Base-by-base conservation (phyloP, 2,797 vertebrate genomes). In the Siniperca undulata region DNA sequence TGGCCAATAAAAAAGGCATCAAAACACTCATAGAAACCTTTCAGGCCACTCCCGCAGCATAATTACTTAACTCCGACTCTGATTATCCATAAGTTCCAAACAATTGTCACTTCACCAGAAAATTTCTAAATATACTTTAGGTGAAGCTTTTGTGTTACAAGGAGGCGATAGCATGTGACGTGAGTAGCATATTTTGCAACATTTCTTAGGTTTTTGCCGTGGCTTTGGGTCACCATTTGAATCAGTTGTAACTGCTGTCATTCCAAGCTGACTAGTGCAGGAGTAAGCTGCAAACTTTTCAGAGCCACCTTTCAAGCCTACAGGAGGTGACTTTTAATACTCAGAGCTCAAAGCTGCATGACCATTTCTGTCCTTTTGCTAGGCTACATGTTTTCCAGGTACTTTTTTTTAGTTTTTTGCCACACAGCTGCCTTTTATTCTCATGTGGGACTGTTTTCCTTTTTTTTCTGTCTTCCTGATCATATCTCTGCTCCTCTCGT, bases 391-490 rank as follows among this genome's bases (percentile, higher is more conserved):
- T 52, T 84, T 56, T 30, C 19, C 22, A 64, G 3, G 16, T 72
- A 12, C n/a, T 16, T 44, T 24, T 20, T 30, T n/a, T 40, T 16
- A 3, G 7, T 11, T 34, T 8, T 55, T 59, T 77, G 14, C 13
- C 36, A 38, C 50, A 22, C n/a, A 64, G 40, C 69, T 24, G 7
- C 44, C 52, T 38, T 30, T 56, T 60, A 12, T 44, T 65, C 68
- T 78, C 38, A 40, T 4, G 9, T 24, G 3, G 50, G 36, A 9
- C 52, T 66, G 12, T 46, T 79, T 78, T 61, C 27, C 19, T 62
- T 46, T n/a, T 55, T 56, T 61, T 24, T 53, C 16, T 52, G 3
- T 48, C 61, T 55, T 50, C 19, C 72, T 67, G 84, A 89, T 87
- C 24, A 19, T 78, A 87, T 88, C 78, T 78, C 22, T 50, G 17